Evolutionary conservation across 2,888 invertebrate genomes (phyloP).

Genomic region (Lasiommata megera): DNA sequence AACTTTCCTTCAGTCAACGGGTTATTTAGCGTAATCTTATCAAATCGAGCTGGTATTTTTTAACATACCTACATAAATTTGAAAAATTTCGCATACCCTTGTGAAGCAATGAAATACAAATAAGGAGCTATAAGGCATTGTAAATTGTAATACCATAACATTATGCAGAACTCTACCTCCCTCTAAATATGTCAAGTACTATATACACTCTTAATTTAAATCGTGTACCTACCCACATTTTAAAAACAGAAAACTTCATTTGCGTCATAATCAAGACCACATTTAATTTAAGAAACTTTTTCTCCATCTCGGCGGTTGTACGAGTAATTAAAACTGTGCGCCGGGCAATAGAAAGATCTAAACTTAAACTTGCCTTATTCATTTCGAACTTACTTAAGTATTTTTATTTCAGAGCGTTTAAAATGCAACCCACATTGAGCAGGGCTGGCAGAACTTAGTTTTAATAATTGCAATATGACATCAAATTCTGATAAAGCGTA

Average conservation of each 20-base stretch:
- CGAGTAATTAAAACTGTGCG: conserved; percentile 12
- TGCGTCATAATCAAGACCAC: conserved; percentile 11
- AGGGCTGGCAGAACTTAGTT: not conserved
- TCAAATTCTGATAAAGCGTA: too few relatives aligned
- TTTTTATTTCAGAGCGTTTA: conserved; percentile 3
- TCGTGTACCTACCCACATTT: not conserved
- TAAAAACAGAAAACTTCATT: conserved; percentile 8
- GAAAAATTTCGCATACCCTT: too few relatives aligned
- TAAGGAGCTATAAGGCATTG: too few relatives aligned
- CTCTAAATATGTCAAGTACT: not conserved
- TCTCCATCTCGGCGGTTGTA: conserved; percentile 6
- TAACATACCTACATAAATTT: too few relatives aligned
- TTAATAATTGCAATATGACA: too few relatives aligned
- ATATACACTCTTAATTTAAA: not conserved
- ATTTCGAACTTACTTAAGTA: conserved; percentile 1
- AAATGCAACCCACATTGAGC: not conserved
- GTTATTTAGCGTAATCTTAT: too few relatives aligned
- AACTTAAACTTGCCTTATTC: conserved; percentile 4
- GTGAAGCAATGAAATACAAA: too few relatives aligned
- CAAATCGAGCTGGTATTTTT: too few relatives aligned
- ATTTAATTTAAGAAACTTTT: conserved; percentile 7
- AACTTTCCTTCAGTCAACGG: too few relatives aligned
- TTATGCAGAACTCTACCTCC: not conserved
- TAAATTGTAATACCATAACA: not conserved
- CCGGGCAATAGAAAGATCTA: conserved; percentile 5